A percentile compares a stretch with the other conserved stretches of the same genome.
phyloP scores from a whole-genome alignment of 1,140 invertebrate species.

The Procambarus virginalis region DNA sequence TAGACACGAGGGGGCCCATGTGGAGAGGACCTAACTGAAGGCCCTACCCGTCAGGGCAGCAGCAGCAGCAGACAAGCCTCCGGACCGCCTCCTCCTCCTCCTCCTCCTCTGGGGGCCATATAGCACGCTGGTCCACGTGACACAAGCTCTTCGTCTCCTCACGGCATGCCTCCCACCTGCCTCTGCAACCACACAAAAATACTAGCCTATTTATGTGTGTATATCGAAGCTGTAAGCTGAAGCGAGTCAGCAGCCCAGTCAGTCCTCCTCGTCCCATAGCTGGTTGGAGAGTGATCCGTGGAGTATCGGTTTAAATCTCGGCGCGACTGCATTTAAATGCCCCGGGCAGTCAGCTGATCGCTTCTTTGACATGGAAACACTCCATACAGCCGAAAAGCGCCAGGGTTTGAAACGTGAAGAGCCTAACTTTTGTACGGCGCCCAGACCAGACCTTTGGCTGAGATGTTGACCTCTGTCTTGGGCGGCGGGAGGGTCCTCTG shows the following conservation, averaged over 20 bases:
- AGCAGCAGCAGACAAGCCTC: too few relatives aligned
- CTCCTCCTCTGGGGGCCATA: not conserved
- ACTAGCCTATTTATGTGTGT: not conserved
- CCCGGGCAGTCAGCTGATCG: constrained; percentile 68
- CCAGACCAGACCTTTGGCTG: not conserved
- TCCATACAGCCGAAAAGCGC: constrained; percentile 59
- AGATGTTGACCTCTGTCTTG: not conserved
- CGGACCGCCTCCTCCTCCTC: too few relatives aligned
- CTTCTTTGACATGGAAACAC: constrained; percentile 69
- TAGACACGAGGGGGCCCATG: not conserved
- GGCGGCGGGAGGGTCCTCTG: not conserved
- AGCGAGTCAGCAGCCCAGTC: not conserved
- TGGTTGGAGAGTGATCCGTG: constrained; percentile 28
- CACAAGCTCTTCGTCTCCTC: not conserved
- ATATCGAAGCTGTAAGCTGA: not conserved
- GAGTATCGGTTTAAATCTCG: constrained; percentile 62
- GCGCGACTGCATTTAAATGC: constrained; percentile 69
- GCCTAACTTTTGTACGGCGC: constrained; percentile 62
- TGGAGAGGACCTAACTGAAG: not conserved
- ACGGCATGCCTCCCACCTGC: not conserved
- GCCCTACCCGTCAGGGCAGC: not conserved
- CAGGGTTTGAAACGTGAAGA: constrained; percentile 63
- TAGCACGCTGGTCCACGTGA: not conserved
- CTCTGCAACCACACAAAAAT: not conserved
- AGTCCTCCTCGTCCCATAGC: constrained; percentile 37